phyloP scores from a whole-genome alignment of 2,888 invertebrate species.

The Metacarcinus magister region DNA sequence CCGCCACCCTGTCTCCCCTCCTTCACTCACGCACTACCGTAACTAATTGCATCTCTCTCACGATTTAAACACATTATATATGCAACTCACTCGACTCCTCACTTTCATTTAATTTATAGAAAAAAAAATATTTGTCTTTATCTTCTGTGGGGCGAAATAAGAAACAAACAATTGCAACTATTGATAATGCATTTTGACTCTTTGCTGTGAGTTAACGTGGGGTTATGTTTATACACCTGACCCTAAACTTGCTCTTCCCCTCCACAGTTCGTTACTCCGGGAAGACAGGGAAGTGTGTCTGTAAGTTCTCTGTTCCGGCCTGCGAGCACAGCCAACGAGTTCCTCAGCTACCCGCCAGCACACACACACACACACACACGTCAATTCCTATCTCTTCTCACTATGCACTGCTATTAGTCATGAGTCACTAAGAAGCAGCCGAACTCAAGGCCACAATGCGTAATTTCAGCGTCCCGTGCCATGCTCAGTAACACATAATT shows the following conservation, averaged over 20 bases:
- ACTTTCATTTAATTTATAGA: not conserved
- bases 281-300: not conserved
- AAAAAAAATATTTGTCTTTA: not conserved
- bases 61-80: not conserved
- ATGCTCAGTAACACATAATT: not conserved
- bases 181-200: not conserved
- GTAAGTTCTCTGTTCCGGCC: not conserved
- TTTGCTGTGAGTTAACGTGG: not conserved
- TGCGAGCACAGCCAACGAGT: not conserved
- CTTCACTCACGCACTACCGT: not conserved
- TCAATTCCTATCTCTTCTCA: not conserved
- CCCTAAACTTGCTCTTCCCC: not conserved
- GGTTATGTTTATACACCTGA: not conserved
- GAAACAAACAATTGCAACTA: not conserved
- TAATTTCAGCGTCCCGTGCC: not conserved
- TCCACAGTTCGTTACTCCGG: not conserved
- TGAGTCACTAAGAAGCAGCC: not conserved
- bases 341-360: not conserved
- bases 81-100: not conserved
- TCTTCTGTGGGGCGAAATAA: not conserved
- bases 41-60: not conserved
- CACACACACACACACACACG: constrained; percentile 32
- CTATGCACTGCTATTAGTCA: too few relatives aligned
- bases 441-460: not conserved
- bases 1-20: not conserved